Base-by-base conservation (phyloP, 2,888 invertebrate genomes). In the Nebria salina region DNA sequence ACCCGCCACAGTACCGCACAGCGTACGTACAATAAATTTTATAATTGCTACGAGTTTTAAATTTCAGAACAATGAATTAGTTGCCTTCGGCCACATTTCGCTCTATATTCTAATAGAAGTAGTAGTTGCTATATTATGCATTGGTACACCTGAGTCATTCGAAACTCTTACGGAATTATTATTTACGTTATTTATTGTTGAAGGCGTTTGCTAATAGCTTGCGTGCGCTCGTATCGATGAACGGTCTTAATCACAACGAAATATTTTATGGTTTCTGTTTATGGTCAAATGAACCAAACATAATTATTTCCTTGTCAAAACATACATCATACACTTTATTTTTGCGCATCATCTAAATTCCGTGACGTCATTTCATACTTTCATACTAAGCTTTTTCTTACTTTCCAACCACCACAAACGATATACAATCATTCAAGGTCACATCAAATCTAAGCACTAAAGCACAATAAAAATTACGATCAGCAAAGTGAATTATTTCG, bases 401-500 rank as follows among this genome's bases (percentile, higher is more conserved):
- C 20, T 1, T 20, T 20, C 20, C 20, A 20, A 20, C 20, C 20
- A 20, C 20, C 20, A 20, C 20, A 20, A 20, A 20, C 20, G 20
- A 20, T 20, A 1, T 20, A 20, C 20, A 20, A 20, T 20, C 0
- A 20, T 20, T 20, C 20, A 20, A 20, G 20, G 20, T 20, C 20
- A 20, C 1, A 20, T 20, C 20, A 20, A 20, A 20, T 20, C 20
- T 20, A 20, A 20, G 0, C 20, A 20, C 20, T 1, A 20, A 20
- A 20, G 98, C 93, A 90, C 93, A 92, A 90, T 99, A 99, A 90
- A 98, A 99, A 88, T 98, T 96, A 77, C 99, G 92, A 90, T 99
- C 99, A 2, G 98, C 98, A 90, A 99, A 99, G 85, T 96, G 95
- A 54, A 98, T 88, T 75, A 99, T 87, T 89, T 99, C 99, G 0